Conservation (phyloP, 2,888 invertebrate genomes). For the Metallyticus violacea region DNA sequence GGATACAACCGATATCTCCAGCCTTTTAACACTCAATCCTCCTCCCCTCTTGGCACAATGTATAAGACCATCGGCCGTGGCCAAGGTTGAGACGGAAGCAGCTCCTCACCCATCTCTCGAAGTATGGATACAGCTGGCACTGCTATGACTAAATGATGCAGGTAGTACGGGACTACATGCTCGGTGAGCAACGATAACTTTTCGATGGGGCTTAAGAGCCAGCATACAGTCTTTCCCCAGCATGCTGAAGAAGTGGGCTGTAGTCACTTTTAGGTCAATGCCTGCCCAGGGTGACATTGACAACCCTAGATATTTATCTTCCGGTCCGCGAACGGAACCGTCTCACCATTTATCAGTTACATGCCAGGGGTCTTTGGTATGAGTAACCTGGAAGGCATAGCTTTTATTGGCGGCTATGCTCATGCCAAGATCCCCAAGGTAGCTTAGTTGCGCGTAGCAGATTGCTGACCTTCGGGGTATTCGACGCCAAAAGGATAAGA, state of each 20-base stretch:
- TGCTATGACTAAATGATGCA: slow-evolving; percentile 2
- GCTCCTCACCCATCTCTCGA: background rate
- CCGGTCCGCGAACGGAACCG: background rate
- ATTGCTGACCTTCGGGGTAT: background rate
- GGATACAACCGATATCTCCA: slow-evolving; percentile 35
- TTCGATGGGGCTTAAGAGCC: slow-evolving; percentile 2
- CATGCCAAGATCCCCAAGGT: slow-evolving; percentile 18
- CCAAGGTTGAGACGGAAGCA: slow-evolving; percentile 38
- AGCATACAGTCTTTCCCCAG: background rate
- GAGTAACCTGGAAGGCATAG: background rate
- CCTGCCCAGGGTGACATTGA: slow-evolving; percentile 11
- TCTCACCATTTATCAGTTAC: slow-evolving; percentile 14
- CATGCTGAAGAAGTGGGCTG: background rate
- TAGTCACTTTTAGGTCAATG: background rate
- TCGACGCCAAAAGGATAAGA: slow-evolving; percentile 23
- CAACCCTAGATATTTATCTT: background rate
- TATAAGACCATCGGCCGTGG: slow-evolving; percentile 35
- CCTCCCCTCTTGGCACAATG: slow-evolving; percentile 40
- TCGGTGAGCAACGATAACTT: background rate
- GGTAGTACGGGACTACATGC: slow-evolving; percentile 11
- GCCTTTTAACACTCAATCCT: slow-evolving; percentile 40
- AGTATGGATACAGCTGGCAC: background rate
- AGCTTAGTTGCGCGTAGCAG: slow-evolving; percentile 3
- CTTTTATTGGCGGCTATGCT: slow-evolving; percentile 16
- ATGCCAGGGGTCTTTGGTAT: slow-evolving; percentile 37